Conservation (phyloP, 2,888 invertebrate genomes). For the Plusia festucae region DNA sequence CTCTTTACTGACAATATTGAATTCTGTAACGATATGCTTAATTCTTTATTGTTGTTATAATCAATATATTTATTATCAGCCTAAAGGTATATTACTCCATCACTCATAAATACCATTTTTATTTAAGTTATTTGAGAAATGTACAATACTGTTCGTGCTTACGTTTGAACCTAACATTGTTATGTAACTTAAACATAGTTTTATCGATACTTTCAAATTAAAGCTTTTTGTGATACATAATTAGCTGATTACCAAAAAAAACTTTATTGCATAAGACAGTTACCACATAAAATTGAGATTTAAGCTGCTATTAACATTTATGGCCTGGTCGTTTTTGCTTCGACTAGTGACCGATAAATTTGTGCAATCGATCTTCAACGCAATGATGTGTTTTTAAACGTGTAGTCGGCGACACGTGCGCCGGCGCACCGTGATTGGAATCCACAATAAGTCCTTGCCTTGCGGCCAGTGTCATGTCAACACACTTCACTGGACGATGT, state of each 20-base stretch:
- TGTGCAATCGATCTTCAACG: constrained; percentile 58
- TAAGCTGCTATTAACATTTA: constrained; percentile 24
- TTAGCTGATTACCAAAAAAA: constrained; percentile 24
- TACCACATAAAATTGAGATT: constrained; percentile 33
- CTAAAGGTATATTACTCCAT: no score
- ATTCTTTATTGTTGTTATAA: background rate
- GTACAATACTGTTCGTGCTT: no score
- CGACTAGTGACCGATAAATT: constrained; percentile 36
- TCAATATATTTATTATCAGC: background rate
- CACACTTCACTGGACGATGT: constrained; percentile 41
- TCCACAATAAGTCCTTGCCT: constrained; percentile 72
- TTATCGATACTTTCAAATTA: constrained; percentile 11
- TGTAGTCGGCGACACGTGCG: constrained; percentile 58
- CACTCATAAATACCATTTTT: no score
- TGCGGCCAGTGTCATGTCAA: constrained; percentile 69
- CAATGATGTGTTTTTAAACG: constrained; percentile 60
- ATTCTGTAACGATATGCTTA: background rate
- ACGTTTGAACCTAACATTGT: background rate
- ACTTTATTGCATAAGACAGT: constrained; percentile 37
- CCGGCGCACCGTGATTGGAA: constrained; percentile 65
- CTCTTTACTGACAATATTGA: constrained; percentile 20
- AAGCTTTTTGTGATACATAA: constrained; percentile 2
- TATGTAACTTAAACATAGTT: background rate
- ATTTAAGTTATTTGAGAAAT: no score
- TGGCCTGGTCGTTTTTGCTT: constrained; percentile 47